phyloP scores from a whole-genome alignment of 2,797 vertebrate genomes.

The Tinamus major region DNA sequence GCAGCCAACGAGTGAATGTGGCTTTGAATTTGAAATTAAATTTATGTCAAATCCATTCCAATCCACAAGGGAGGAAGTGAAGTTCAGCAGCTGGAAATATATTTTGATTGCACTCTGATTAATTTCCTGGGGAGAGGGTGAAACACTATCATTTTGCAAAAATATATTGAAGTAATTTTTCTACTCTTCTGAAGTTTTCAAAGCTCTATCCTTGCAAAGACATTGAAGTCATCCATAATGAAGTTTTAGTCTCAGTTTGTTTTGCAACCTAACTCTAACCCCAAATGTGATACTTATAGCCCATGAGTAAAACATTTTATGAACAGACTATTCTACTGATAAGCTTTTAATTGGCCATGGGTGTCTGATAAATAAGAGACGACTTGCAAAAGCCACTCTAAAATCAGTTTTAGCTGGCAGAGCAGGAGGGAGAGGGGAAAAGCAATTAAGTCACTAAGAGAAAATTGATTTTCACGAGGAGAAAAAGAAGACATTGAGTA shows the following conservation, averaged over 20 bases:
- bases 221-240: not conserved
- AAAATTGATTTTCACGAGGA: conserved; percentile 8
- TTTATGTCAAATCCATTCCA: not conserved
- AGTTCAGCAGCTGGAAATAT: conserved; percentile 52
- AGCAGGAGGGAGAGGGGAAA: not conserved
- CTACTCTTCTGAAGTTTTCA: not conserved
- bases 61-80: conserved; percentile 39
- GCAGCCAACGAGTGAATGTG: not conserved
- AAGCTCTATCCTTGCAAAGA: conserved; percentile 32
- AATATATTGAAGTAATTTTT: not conserved
- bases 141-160: conserved; percentile 15
- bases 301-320: not conserved
- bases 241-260: not conserved
- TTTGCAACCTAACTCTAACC: not conserved
- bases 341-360: not conserved
- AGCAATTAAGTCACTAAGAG: conserved; percentile 9
- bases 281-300: not conserved
- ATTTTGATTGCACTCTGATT: conserved; percentile 66
- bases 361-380: not conserved
- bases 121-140: conserved; percentile 54
- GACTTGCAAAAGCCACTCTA: not conserved
- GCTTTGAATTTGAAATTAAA: not conserved
- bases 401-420: not conserved
- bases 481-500: not conserved
- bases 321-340: not conserved